A percentile compares a stretch with the other conserved stretches of the same genome.
Conservation (phyloP, 2,888 invertebrate species). For the Lomographa bimaculata region DNA sequence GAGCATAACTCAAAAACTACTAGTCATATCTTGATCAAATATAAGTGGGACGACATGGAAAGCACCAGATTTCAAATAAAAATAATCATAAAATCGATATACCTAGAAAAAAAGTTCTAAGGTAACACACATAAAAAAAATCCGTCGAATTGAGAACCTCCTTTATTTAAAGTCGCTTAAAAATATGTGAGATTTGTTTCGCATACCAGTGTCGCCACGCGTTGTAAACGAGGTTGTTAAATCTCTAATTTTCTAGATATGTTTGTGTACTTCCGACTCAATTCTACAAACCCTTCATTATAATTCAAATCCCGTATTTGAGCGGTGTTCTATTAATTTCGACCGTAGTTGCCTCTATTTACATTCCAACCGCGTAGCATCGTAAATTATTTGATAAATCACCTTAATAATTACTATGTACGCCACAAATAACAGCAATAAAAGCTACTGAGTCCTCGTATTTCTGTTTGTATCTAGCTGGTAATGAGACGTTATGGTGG, state of each 20-base stretch:
- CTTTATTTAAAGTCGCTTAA: too few relatives aligned
- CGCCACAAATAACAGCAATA: conserved; percentile 35
- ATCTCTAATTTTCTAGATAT: conserved; percentile 5
- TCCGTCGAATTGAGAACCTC: too few relatives aligned
- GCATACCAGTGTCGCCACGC: too few relatives aligned
- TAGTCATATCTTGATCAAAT: too few relatives aligned
- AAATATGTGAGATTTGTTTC: too few relatives aligned
- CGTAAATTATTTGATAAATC: conserved; percentile 37
- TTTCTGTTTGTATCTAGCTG: conserved; percentile 19
- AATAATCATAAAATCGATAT: too few relatives aligned
- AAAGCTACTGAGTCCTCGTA: conserved; percentile 18
- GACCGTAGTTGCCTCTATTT: conserved; percentile 30
- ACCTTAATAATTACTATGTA: conserved; percentile 30
- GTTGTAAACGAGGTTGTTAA: conserved; percentile 6
- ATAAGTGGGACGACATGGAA: too few relatives aligned
- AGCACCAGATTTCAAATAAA: too few relatives aligned
- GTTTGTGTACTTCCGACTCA: conserved; percentile 15
- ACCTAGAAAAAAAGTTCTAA: too few relatives aligned
- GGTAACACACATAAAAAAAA: too few relatives aligned
- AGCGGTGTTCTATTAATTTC: conserved; percentile 45
- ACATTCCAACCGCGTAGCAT: conserved; percentile 27
- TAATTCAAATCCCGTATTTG: conserved; percentile 38
- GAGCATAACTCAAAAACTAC: too few relatives aligned
- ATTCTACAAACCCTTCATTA: conserved; percentile 36
- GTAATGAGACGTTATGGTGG: conserved; percentile 17